Evolutionary conservation across 92 coral and sea anemone genomes (phyloP).

Genomic region (Siderastrea radians): DNA sequence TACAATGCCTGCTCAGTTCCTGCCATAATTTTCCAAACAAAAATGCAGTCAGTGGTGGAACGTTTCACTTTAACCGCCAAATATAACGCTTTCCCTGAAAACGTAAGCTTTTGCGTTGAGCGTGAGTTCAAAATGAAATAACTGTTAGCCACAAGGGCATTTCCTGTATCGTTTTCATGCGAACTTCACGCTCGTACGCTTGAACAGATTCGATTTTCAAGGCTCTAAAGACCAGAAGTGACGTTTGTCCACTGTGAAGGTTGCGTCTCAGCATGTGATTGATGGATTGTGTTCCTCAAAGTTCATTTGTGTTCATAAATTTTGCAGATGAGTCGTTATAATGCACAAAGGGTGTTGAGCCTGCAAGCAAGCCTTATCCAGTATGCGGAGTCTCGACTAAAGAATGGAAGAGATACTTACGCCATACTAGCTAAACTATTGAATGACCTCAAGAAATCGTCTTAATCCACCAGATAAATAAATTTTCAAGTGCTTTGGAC

Average conservation of each 20-base stretch:
- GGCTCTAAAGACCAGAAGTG: not conserved
- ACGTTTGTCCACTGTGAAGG: no score
- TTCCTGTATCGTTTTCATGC: no score
- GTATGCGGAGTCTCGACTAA: conserved; percentile 89
- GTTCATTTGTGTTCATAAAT: not conserved
- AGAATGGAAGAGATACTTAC: conserved; percentile 95
- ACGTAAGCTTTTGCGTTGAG: no score
- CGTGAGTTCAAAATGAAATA: no score
- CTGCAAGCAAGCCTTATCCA: conserved; percentile 92
- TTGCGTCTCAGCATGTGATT: not conserved
- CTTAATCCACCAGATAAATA: not conserved
- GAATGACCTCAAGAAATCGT: conserved; percentile 78
- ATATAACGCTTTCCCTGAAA: no score
- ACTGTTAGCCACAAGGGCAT: no score
- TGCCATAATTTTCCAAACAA: no score
- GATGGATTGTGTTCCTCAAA: not conserved
- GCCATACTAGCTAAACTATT: conserved; percentile 90
- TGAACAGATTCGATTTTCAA: not conserved
- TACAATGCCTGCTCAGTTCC: no score
- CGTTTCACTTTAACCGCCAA: no score
- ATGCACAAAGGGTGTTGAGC: conserved; percentile 89
- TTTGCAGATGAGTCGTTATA: conserved; percentile 86
- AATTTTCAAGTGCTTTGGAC: not conserved
- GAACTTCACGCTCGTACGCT: no score
- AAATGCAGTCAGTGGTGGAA: no score